Base-by-base conservation (phyloP, 2,113 vertebrate genomes). In the Clarias macrocephalus region DNA sequence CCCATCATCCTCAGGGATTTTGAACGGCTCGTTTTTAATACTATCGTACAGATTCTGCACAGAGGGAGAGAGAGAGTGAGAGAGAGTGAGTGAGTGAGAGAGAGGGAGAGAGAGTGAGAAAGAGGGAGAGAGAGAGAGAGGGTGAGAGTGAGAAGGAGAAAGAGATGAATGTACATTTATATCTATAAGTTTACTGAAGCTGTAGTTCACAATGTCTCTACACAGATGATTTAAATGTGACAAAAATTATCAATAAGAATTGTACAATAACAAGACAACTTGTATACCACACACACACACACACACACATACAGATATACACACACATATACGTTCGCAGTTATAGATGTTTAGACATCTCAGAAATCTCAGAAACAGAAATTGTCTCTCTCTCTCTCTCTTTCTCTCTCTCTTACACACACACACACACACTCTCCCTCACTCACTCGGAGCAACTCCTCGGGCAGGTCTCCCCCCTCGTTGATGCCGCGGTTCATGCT, bases 401-500 rank as follows among this genome's bases (percentile, higher is more conserved):
- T 37, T 3, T 37, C 33, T 37, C 33, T 37, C 33, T 37, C 33
- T 37, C 77, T n/a, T n/a, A n/a, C 37, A 11, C 23, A 80, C 56
- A 60, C 56, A 63, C 80, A 48, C 33, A 52, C 19, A 28, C 37
- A 28, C 21, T 28, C 19, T 66, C 52, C 16, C 57, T 30, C 42
- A 72, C 95, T 88, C 92, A 97, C 97, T 93, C 96, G 92, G 63
- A 97, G 96, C 86, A 97, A 95, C 0, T 97, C 97, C 92, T 98
- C 97, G 0, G 97, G 97, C 85, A 98, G 93, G 91, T 97, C 97
- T 19, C 97, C 97, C 0, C 97, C 97, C 19, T 97, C 97, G 13
- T 98, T 98, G 94, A 98, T 98, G 82, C 97, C 97, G 30, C 97
- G 94, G 94, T 98, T 98, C 97, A 97, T 97, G 25, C 96, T 96